Evolutionary conservation across 2,113 vertebrate species (phyloP), one percentile per base, ranked within the genome.

Genomic region (Cryptomyrus ogoouensis): DNA sequence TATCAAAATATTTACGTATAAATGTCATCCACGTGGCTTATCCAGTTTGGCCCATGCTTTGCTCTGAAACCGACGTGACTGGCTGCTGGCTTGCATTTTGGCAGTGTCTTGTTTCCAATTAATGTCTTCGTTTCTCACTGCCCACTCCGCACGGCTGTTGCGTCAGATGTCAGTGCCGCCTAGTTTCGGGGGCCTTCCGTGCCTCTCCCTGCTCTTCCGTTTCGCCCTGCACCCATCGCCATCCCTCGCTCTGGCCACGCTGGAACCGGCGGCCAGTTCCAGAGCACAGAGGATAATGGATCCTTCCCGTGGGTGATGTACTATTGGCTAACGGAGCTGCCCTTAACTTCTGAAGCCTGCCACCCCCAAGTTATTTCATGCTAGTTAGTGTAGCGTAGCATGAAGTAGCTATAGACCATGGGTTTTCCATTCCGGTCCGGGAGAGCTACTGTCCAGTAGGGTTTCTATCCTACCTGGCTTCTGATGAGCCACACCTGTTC

Each of bases 1-100:
- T 46, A 84, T 84, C 83, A 47, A 84, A 84, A 84, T 84, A 84
- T 84, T 84, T 84, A 84, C 21, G 44, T 42, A n/a, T 84, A 84
- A 84, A 84, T 84, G 44, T 47, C 44, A 84, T 84, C 44, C 42
- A 47, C 39, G 24, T 84, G 44, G 35, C 83, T 84, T 47, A 24
- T 44, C 6, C n/a, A 47, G 44, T n/a, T 21, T 84, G 42, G 77
- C 77, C 77, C 77, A 27, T 24, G 44, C 39, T 2, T 39, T 21
- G 13, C 70, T 39, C 5, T 46, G 21, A 47, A 84, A 47, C 8
- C 21, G 44, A 83, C 8, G 8, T 84, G 83, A 21, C 44, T 84
- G 12, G 83, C 44, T 84, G 83, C 42, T 47, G 44, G 83, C 83
- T 42, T n/a, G 44, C 83, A n/a, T 84, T 44, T 84, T 84, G 83